A percentile compares a stretch with the other conserved stretches of the same genome.
phyloP scores from a whole-genome alignment of 2,113 vertebrate species.

The Eulemur rufifrons region DNA sequence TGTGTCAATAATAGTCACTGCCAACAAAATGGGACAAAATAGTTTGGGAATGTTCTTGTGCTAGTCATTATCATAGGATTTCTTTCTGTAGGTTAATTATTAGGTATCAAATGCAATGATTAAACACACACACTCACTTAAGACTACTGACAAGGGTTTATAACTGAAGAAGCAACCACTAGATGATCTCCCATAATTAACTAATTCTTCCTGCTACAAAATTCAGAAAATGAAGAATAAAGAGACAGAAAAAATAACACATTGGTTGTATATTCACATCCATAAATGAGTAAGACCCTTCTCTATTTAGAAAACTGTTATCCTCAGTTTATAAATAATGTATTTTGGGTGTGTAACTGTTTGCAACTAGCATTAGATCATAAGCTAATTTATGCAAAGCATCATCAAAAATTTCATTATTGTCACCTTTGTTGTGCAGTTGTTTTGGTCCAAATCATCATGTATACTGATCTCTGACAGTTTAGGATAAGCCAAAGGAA shows the following conservation, averaged over 20 bases:
- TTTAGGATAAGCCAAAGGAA: not conserved
- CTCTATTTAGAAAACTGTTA: not conserved
- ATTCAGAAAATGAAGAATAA: not conserved
- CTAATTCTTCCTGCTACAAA: not conserved
- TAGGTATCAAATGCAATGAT: not conserved
- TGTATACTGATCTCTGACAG: not conserved
- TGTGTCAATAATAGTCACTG: not conserved
- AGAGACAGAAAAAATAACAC: not conserved
- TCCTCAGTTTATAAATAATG: not conserved
- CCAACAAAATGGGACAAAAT: not conserved
- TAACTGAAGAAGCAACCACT: not conserved
- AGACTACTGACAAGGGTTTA: not conserved
- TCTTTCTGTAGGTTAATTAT: not conserved
- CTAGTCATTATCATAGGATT: not conserved
- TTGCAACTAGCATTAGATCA: not conserved
- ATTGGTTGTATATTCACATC: not conserved
- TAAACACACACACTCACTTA: not conserved
- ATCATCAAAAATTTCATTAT: not conserved
- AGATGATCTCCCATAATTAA: not conserved
- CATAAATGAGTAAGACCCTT: not conserved
- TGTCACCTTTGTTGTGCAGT: not conserved
- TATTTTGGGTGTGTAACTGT: not conserved
- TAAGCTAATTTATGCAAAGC: not conserved
- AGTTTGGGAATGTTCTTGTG: not conserved
- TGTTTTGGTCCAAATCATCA: not conserved